Evolutionary conservation across 2,888 invertebrate genomes (phyloP), one percentile per base, ranked within the genome.

Genomic region (Zygothrica quintamaculata): DNA sequence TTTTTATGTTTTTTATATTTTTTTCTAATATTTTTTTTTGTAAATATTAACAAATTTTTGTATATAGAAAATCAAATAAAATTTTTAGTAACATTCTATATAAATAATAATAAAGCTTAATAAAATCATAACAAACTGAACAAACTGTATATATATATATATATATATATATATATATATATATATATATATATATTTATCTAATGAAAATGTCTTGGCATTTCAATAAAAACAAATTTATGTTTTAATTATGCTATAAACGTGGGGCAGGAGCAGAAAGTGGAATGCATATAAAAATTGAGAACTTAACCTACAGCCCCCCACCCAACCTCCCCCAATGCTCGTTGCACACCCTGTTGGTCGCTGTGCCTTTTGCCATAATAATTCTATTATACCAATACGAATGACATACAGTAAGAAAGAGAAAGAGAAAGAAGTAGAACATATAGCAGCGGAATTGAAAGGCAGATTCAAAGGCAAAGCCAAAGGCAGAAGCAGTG

Each of bases 301-400:
- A 62, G 51, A 22, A 46, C 48, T 43, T 18, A 36, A 4, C 46
- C 34, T 33, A 16, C 11, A n/a, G 15, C 34, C 18, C 34, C 37
- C 25, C 11, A n/a, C 22, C 34, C 18, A 0, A 1, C 13, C 29
- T 4, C 7, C 33, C 0, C 40, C 16, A 1, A n/a, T n/a, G n/a
- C n/a, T n/a, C 34, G 8, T 9, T 2, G 25, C 12, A 5, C 37
- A 15, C 34, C 7, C 12, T 22, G 18, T 8, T 43, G 37, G 34
- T 43, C 18, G 18, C 39, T 15, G 46, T 61, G 56, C 65, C 52
- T 55, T 56, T 48, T 8, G 8, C 18, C 74, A 78, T 75, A 55
- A 77, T 87, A 69, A 77, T 87, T 85, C 82, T 85, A 81, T 84
- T 87, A 85, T 74, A 73, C 85, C 86, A 86, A 86, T 79, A 86